phyloP scores from a whole-genome alignment of 2,888 invertebrate genomes.

The Junonia oenone region DNA sequence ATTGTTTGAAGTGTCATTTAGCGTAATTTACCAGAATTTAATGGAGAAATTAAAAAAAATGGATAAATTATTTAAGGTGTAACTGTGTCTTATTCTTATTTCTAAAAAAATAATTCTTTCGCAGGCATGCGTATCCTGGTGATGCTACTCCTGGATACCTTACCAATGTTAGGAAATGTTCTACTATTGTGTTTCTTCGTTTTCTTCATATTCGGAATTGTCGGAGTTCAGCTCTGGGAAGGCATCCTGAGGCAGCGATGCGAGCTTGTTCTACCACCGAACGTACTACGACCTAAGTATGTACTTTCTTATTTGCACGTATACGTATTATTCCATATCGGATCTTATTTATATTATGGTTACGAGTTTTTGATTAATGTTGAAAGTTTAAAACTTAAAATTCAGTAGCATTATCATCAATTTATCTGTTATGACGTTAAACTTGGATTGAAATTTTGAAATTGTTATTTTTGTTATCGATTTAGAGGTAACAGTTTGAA shows the following conservation, averaged over 20 bases:
- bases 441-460: neutral
- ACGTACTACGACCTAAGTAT: constrained; percentile 87
- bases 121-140: constrained; percentile 99
- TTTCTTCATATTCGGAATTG: constrained; percentile 99
- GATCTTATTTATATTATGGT: neutral
- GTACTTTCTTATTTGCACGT: constrained; percentile 50
- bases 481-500: neutral
- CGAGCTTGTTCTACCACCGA: constrained; percentile 86
- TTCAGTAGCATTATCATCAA: neutral
- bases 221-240: constrained; percentile 99
- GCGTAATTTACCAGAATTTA: too few relatives aligned
- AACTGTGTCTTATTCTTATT: too few relatives aligned
- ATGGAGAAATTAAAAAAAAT: too few relatives aligned
- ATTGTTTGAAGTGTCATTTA: too few relatives aligned
- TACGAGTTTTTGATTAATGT: constrained; percentile 2
- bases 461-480: constrained; percentile 1
- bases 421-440: constrained; percentile 2
- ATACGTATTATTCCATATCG: constrained; percentile 1
- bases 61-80: neutral
- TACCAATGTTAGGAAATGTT: constrained; percentile 99
- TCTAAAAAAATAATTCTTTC: constrained; percentile 35
- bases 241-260: constrained; percentile 97
- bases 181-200: constrained; percentile 99
- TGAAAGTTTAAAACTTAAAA: neutral
- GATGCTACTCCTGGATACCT: constrained; percentile 97